Base-by-base conservation (phyloP, 30 jellyfish, hydroid and myxozoan genomes). In the Hydra vulgaris region DNA sequence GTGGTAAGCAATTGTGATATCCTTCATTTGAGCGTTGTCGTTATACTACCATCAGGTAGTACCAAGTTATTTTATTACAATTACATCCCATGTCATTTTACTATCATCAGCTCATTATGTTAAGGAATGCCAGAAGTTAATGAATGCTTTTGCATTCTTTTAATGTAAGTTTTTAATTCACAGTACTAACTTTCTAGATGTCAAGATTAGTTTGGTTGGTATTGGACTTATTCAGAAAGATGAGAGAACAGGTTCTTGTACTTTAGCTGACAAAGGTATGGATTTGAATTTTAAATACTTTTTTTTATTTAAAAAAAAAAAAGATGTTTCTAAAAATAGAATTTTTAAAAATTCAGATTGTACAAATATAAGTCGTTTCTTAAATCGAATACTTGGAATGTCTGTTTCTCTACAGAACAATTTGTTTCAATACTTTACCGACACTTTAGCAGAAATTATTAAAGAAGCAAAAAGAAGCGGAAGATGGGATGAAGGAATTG, bases 401-500 rank as follows among this genome's bases (percentile, higher is more conserved):
- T 73, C 84, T 1, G 99, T 94, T 17, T 94, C 81, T 12, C 71
- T 86, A 18, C 99, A 94, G 55, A 94, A 94, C 77, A 95, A 92
- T 17, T 73, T 94, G 25, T 94, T 88, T 67, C 77, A 87, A 16
- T 94, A 87, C 72, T 94, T 87, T 87, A 87, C 88, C 19, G 96
- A 89, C 0, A 94, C 96, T 23, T 82, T 94, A 81, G 69, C 95
- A 83, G 83, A 71, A 16, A 81, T 88, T 17, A 88, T 85, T 70
- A 88, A 82, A 66, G 96, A 94, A 75, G 96, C 96, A 8, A 88
- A 94, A 81, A 79, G 95, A 53, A 81, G 86, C 78, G 99, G 99
- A 18, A 75, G 96, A 70, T 94, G 88, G 89, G 99, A 94, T 78
- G 96, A 85, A 81, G 99, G 99, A 25, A 94, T 94, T 73, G 81